A percentile compares a stretch with the other conserved stretches of the same genome.
Evolutionary conservation across 2,113 vertebrate genomes (phyloP).

Genomic region (Mohoua ochrocephala): DNA sequence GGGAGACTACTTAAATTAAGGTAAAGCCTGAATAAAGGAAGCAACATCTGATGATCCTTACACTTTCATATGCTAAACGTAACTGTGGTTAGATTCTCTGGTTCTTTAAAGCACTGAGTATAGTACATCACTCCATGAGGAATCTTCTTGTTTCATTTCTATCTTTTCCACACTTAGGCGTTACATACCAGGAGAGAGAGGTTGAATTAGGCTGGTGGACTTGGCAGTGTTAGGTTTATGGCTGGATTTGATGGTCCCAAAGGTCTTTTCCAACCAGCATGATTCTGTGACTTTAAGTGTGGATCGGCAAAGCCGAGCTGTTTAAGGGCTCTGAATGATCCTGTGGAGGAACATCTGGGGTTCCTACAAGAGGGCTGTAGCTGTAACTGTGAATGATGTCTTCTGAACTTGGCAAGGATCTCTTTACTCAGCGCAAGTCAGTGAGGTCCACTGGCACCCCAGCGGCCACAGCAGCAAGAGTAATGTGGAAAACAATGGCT

Average conservation of each 20-base stretch:
- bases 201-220: not conserved
- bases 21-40: not conserved
- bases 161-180: not conserved
- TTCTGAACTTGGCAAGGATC: not conserved
- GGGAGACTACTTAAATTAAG: not conserved
- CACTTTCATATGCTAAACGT: not conserved
- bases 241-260: not conserved
- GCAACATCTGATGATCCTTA: not conserved
- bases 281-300: not conserved
- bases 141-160: not conserved
- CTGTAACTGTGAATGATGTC: not conserved
- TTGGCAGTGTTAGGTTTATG: not conserved
- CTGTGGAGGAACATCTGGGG: not conserved
- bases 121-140: not conserved
- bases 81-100: not conserved
- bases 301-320: accelerated
- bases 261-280: not conserved
- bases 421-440: not conserved
- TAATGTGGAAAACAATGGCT: not conserved
- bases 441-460: not conserved
- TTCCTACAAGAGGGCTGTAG: not conserved
- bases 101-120: not conserved
- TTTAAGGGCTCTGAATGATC: not conserved
- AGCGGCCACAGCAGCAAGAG: not conserved
- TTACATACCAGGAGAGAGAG: not conserved